phyloP scores from a whole-genome alignment of 1,140 invertebrate genomes.

The Wasmannia auropunctata region DNA sequence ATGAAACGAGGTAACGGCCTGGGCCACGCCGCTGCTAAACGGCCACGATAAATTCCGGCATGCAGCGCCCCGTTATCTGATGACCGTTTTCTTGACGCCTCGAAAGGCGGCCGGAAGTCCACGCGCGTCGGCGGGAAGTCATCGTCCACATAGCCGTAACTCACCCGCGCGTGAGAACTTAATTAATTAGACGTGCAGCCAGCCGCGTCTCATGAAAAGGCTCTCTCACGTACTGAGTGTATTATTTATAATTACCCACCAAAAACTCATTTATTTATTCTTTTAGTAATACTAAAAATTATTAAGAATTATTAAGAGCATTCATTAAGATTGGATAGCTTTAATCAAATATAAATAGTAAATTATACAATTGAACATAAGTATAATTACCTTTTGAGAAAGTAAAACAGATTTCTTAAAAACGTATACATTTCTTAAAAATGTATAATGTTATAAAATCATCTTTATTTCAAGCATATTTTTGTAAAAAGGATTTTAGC shows the following conservation, averaged over 20 bases:
- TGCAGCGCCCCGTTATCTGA: conserved; percentile 39
- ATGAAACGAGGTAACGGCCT: conserved; percentile 59
- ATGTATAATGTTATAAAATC: background rate
- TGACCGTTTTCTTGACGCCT: conserved; percentile 51
- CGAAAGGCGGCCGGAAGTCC: conserved; percentile 26
- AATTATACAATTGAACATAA: background rate
- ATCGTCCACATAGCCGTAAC: background rate
- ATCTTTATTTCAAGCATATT: background rate
- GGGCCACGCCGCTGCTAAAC: conserved; percentile 23
- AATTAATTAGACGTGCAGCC: conserved; percentile 23
- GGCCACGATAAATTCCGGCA: conserved; percentile 60
- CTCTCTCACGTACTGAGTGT: background rate
- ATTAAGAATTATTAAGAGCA: background rate
- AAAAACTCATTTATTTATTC: background rate
- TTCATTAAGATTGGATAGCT: background rate
- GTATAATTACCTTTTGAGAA: background rate
- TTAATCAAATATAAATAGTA: background rate
- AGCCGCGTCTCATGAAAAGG: background rate
- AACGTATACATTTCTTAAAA: background rate
- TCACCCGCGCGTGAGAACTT: conserved; percentile 1
- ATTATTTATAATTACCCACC: background rate
- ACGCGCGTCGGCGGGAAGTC: conserved; percentile 21
- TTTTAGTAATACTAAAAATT: background rate
- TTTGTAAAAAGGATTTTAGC: background rate
- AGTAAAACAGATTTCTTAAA: background rate